Percentiles rank a stretch among this genome's conserved stretches.
These are phyloP conservation scores for Lagria hirta DNA, from an alignment of 2,888 invertebrate genomes.

Conservation along the genomic window DNA sequence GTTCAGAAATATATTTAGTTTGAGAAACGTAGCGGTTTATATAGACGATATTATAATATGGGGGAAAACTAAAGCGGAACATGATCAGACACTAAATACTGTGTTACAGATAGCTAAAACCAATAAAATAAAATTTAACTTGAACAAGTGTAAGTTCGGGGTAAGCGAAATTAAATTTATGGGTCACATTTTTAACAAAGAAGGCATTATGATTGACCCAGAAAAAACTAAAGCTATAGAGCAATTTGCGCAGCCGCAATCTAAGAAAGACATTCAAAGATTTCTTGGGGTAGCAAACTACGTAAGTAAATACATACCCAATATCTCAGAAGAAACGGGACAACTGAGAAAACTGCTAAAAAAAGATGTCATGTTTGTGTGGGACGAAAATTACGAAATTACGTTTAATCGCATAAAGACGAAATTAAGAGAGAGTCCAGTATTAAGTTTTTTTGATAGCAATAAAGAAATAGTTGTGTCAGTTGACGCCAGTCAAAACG, in stretches of 20 bases:
- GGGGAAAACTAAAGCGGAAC: conserved; percentile 28
- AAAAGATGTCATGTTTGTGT: conserved; percentile 24
- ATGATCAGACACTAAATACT: conserved; percentile 32
- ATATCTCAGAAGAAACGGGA: conserved; percentile 27
- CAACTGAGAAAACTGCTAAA: conserved; percentile 30
- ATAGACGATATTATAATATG: conserved; percentile 39
- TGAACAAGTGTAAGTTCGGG: conserved; percentile 37
- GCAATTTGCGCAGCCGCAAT: conserved; percentile 22
- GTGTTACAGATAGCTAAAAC: conserved; percentile 35
- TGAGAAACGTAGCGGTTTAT: conserved; percentile 40
- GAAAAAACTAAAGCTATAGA: conserved; percentile 24
- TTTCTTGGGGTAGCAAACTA: conserved; percentile 32
- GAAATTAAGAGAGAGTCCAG: conserved; percentile 23
- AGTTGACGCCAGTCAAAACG: conserved; percentile 27
- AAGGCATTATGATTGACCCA: conserved; percentile 26
- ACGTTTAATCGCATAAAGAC: conserved; percentile 24
- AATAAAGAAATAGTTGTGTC: conserved; percentile 23
- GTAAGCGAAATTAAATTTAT: conserved; percentile 36
- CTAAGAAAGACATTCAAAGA: conserved; percentile 25
- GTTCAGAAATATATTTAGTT: conserved; percentile 43
- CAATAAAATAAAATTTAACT: conserved; percentile 41
- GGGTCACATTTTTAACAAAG: conserved; percentile 29
- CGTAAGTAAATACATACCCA: conserved; percentile 28
- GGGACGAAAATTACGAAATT: conserved; percentile 22
- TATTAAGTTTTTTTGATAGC: conserved; percentile 25